Conservation (phyloP, 2,888 invertebrate genomes). For the Ellobium chinense region DNA sequence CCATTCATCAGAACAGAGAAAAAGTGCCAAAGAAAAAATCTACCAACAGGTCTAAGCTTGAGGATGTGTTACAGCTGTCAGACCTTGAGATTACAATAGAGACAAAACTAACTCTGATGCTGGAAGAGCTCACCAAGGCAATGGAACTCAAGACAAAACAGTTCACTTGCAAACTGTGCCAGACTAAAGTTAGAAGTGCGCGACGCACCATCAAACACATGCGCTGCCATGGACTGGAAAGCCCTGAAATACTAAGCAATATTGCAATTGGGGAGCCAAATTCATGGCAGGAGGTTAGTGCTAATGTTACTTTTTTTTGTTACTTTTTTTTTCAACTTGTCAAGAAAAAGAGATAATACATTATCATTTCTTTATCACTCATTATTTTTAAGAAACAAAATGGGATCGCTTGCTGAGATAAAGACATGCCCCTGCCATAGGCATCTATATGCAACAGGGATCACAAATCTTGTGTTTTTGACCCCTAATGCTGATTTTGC, state of each 20-base stretch:
- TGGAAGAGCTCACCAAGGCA: neutral
- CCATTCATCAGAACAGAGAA: neutral
- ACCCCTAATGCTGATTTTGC: no score
- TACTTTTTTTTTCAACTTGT: no score
- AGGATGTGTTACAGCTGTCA: neutral
- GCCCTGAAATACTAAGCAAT: conserved; percentile 33
- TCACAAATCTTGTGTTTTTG: no score
- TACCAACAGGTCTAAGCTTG: neutral
- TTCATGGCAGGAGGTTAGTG: conserved; percentile 15
- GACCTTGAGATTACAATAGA: conserved; percentile 8
- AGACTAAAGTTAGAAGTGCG: conserved; percentile 25
- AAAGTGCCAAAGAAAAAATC: neutral
- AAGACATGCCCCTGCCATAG: no score
- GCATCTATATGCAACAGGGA: no score
- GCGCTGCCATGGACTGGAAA: conserved; percentile 5
- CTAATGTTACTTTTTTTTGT: neutral
- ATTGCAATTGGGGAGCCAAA: conserved; percentile 55
- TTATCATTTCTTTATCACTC: no score
- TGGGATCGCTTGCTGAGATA: no score
- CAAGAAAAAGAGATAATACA: no score
- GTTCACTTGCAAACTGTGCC: conserved; percentile 35
- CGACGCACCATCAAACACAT: conserved; percentile 34
- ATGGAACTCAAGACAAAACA: conserved; percentile 3
- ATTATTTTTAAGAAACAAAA: no score
- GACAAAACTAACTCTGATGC: neutral